Percentiles rank a stretch among this genome's conserved stretches.
phyloP scores from a whole-genome alignment of 2,888 invertebrate species.

The Phalera bucephala region DNA sequence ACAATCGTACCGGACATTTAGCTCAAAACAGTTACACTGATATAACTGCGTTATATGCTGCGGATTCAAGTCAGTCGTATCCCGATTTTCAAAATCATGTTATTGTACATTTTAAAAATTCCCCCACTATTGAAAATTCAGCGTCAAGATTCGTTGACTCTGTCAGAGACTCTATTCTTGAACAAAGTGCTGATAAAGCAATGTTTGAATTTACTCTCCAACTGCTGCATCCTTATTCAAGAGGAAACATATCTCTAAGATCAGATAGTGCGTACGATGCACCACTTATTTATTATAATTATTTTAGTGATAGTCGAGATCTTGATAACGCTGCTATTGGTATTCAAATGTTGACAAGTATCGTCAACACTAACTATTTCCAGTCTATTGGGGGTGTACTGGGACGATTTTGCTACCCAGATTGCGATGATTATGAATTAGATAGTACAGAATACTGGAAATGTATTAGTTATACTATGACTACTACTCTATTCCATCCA shows the following conservation, averaged over 20 bases:
- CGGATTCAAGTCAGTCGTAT: conserved; percentile 38
- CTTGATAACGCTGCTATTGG: neutral
- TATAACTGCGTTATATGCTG: conserved; percentile 46
- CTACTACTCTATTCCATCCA: conserved; percentile 3
- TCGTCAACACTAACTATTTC: conserved; percentile 1
- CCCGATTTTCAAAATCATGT: conserved; percentile 51
- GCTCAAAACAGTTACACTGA: conserved; percentile 80
- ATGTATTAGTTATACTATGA: conserved; percentile 21
- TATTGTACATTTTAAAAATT: neutral
- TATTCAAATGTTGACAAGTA: neutral
- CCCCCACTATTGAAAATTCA: neutral
- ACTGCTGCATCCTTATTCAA: neutral
- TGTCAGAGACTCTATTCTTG: neutral
- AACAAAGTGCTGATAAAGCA: neutral
- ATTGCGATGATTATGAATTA: neutral
- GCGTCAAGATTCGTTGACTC: neutral
- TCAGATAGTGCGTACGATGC: neutral
- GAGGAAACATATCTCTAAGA: neutral
- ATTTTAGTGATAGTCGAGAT: neutral
- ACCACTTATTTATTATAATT: neutral
- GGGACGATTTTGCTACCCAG: neutral
- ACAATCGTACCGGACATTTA: conserved; percentile 72
- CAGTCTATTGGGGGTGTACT: neutral
- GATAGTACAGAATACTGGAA: neutral
- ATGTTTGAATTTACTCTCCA: neutral